Conservation (phyloP, 2,888 invertebrate species). For the Aspidiotus rigidus region DNA sequence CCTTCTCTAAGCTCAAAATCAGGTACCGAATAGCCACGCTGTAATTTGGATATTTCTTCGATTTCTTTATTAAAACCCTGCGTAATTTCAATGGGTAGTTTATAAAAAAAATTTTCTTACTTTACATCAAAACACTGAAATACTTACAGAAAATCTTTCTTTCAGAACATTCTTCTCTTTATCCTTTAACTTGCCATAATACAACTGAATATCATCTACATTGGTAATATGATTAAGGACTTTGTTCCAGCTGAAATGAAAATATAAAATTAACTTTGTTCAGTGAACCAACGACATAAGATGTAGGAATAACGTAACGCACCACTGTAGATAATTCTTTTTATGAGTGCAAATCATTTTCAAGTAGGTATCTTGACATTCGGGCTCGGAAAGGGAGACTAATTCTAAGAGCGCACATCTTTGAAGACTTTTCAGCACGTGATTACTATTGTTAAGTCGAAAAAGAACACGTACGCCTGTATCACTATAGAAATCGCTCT, state of each 20-base stretch:
- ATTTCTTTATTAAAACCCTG: slow-evolving; percentile 93
- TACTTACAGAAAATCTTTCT: slow-evolving; percentile 74
- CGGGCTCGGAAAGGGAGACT: slow-evolving; percentile 69
- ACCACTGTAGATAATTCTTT: slow-evolving; percentile 60
- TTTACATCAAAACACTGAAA: neutral
- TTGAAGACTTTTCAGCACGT: slow-evolving; percentile 83
- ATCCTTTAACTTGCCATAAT: slow-evolving; percentile 65
- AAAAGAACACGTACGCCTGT: slow-evolving; percentile 78
- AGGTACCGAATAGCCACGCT: slow-evolving; percentile 86
- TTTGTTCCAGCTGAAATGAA: slow-evolving; percentile 65
- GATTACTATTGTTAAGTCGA: slow-evolving; percentile 87
- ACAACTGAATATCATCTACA: slow-evolving; percentile 54
- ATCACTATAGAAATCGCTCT: slow-evolving; percentile 86
- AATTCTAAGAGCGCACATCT: slow-evolving; percentile 74
- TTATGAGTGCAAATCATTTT: slow-evolving; percentile 80
- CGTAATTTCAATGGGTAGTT: slow-evolving; percentile 28
- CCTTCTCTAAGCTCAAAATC: slow-evolving; percentile 81
- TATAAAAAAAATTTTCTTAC: neutral
- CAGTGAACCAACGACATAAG: neutral
- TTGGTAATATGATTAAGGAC: slow-evolving; percentile 64
- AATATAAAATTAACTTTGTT: slow-evolving; percentile 3
- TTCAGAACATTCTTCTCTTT: slow-evolving; percentile 77
- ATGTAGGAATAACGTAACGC: slow-evolving; percentile 25
- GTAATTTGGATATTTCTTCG: slow-evolving; percentile 75
- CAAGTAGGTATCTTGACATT: slow-evolving; percentile 75